These are phyloP conservation scores for Tragopan temminckii DNA, from an alignment of 2,797 vertebrate genomes.

Conservation along the genomic window DNA sequence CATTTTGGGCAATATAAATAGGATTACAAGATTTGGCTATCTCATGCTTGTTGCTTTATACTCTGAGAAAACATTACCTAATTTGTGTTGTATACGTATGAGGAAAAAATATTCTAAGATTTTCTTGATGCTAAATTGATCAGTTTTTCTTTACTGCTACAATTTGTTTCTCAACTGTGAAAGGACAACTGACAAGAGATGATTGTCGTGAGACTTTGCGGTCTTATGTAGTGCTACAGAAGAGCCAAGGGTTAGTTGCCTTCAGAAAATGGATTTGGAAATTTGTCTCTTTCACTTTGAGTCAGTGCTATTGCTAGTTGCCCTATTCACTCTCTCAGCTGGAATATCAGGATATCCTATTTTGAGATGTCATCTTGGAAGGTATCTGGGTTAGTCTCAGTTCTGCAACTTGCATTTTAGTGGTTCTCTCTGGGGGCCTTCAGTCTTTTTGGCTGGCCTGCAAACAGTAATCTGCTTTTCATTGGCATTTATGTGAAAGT, in stretches of 20 bases:
- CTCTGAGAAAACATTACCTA: background rate
- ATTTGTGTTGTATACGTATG: background rate
- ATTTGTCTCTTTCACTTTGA: background rate
- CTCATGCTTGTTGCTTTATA: background rate
- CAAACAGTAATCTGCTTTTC: background rate
- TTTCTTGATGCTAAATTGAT: background rate
- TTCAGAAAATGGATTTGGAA: background rate
- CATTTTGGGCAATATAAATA: background rate
- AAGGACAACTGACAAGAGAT: background rate
- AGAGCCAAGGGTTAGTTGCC: background rate
- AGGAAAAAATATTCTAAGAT: background rate
- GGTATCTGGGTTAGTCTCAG: background rate
- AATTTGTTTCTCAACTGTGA: background rate
- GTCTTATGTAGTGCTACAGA: background rate
- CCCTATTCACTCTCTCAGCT: background rate
- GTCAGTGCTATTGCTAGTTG: background rate
- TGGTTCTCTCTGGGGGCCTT: background rate
- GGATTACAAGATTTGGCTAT: background rate
- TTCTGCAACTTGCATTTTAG: rapidly evolving
- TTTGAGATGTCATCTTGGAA: background rate
- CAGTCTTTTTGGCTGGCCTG: background rate
- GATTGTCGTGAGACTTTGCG: background rate
- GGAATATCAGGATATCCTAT: background rate
- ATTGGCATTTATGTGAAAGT: background rate
- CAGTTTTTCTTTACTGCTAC: background rate